Base-by-base conservation (phyloP, 2,888 invertebrate genomes). In the Punctoribates punctum region DNA sequence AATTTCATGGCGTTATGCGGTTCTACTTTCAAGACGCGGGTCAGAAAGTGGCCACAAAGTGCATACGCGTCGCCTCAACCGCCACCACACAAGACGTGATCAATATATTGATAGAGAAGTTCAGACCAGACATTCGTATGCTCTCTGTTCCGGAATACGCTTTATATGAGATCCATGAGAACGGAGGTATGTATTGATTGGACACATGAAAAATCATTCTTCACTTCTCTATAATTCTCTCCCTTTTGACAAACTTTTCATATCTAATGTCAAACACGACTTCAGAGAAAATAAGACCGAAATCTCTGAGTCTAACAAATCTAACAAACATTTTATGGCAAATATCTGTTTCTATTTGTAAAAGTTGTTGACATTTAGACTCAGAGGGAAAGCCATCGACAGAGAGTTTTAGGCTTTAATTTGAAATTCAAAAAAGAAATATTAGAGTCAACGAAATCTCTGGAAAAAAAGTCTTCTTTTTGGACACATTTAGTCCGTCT, bases 11-110 rank as follows among this genome's bases (percentile, higher is more conserved):
- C 72, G 99, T 99, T 78, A 99, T 99, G 95, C 90, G 99, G 82
- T 99, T 98, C 87, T 99, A 97, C 86, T 99, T 96, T 85, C 97
- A 98, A 91, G 98, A 98, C 85, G 93, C 94, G 75, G 96, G 96
- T 73, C 95, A 96, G 86, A 97, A 97, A 87, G 96, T 98, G 78
- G 95, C 97, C 75, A 99, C 99, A 70, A 99, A 99, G 87, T 99
- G 99, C 85, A 96, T 99, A 81, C 90, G 98, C 76, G 98, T 99
- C 73, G 93, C 97, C 73, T 96, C 95, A 78, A 94, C 96, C 81
- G 98, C 98, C 72, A 96, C 95, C 60, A 94, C 96, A 79, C 90
- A 91, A 84, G 96, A 96, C 84, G 97, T 99, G 80, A 95, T 99
- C 84, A 94, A 93, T 84, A 97, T 96, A 11, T 88, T 99, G 80